phyloP scores from a whole-genome alignment of 2,797 vertebrate species.

The Thaleichthys pacificus region DNA sequence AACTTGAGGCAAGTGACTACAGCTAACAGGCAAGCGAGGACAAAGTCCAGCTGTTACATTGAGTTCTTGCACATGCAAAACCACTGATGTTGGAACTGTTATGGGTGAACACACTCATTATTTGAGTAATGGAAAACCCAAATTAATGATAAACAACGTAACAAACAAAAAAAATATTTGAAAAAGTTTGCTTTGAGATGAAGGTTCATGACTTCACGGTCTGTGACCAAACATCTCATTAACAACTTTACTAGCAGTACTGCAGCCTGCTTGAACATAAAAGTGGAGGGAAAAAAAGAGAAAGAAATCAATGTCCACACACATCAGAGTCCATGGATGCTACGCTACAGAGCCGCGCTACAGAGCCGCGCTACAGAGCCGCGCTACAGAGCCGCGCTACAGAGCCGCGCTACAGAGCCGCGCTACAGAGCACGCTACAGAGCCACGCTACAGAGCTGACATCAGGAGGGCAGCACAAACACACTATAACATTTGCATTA shows the following conservation, averaged over 20 bases:
- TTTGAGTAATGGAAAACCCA: not conserved
- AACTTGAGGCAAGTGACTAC: not conserved
- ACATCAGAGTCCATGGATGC: no score
- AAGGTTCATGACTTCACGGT: not conserved
- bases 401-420: no score
- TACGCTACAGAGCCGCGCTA: no score
- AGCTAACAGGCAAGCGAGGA: not conserved
- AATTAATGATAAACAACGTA: not conserved
- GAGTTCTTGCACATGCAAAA: not conserved
- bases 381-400: no score
- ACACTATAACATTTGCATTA: no score
- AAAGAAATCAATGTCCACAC: no score
- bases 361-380: no score
- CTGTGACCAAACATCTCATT: not conserved
- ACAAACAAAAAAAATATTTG: not conserved
- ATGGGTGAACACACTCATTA: not conserved
- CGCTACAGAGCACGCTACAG: no score
- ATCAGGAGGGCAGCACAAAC: no score
- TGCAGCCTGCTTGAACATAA: not conserved
- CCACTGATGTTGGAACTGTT: not conserved
- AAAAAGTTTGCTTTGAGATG: not conserved
- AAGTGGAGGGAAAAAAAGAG: not conserved
- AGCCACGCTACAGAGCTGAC: no score
- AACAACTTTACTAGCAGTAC: not conserved
- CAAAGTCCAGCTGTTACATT: not conserved